Evolutionary conservation across 2,113 vertebrate genomes (phyloP), one percentile per base, ranked within the genome.

Genomic region (Aix galericulata): DNA sequence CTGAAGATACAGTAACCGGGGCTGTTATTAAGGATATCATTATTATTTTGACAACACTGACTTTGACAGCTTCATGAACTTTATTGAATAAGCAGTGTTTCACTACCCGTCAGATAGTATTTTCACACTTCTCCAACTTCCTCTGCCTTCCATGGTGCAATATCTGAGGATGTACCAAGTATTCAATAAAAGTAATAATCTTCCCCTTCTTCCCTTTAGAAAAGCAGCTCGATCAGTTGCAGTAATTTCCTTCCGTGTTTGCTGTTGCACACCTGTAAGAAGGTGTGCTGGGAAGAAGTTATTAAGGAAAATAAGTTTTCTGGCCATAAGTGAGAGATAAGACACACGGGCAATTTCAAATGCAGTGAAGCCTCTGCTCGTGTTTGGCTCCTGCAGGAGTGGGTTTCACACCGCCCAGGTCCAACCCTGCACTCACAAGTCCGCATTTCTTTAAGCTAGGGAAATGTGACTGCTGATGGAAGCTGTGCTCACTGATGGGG

Each of bases 21-120:
- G 25, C 5, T 81, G 25, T 67, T 92, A 42, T 59, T 78, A 94
- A 73, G 32, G 34, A 72, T 58, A 50, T 74, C 64, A 84, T 87
- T 84, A 89, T 75, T 89, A 40, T 89, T 94, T 73, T 89, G 82
- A 86, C 74, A 78, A 29, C 36, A 80, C 58, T 42, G 69, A 58
- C 50, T 76, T 60, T 82, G 93, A 91, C 50, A 85, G 21, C 25
- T 85, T 80, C 18, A 59, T 82, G 82, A 91, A 94, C 56, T 89
- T 92, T 48, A 71, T 17, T 82, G 59, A 91, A 46, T 74, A 78
- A 53, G 80, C 9, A 25, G 56, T 84, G 44, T 60, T 58, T 92
- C 58, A n/a, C 81, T 79, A 79, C 53, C 34, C 59, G 68, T 62
- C 62, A 69, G 68, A 36, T 4, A 64, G 58, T n/a, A 60, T 75